Evolutionary conservation across 2,888 invertebrate genomes (phyloP).

Genomic region (Synergus japonicus): DNA sequence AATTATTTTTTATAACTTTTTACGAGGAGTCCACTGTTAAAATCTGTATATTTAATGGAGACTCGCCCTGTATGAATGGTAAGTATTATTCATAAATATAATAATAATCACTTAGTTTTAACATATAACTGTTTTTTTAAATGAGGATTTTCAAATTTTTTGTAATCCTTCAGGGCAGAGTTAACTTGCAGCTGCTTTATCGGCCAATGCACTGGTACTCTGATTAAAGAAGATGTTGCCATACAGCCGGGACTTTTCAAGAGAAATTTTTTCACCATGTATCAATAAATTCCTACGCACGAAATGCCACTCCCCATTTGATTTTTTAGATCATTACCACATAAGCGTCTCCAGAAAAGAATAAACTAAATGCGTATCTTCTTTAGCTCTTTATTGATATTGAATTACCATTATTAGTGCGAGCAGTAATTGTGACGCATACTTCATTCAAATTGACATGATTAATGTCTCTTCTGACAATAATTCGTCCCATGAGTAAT

Average conservation of each 20-base stretch:
- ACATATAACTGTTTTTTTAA: neutral
- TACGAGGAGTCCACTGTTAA: too few relatives aligned
- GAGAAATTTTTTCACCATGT: too few relatives aligned
- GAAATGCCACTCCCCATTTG: too few relatives aligned
- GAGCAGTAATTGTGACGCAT: neutral
- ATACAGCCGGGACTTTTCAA: neutral
- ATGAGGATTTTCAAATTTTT: neutral
- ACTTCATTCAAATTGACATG: neutral
- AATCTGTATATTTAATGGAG: too few relatives aligned
- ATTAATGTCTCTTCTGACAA: neutral
- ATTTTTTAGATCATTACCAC: too few relatives aligned
- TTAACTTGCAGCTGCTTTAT: neutral
- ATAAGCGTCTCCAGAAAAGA: too few relatives aligned
- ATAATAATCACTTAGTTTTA: too few relatives aligned
- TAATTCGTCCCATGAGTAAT: neutral
- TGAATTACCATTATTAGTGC: too few relatives aligned
- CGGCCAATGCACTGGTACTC: neutral
- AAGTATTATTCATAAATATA: too few relatives aligned
- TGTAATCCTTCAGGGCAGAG: neutral
- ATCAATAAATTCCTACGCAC: too few relatives aligned
- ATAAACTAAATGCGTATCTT: neutral
- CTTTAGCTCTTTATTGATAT: neutral
- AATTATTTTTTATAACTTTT: too few relatives aligned
- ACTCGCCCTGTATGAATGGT: too few relatives aligned
- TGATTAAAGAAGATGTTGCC: neutral